Conservation (phyloP, 2,113 vertebrate genomes). For the Scolopax mira region DNA sequence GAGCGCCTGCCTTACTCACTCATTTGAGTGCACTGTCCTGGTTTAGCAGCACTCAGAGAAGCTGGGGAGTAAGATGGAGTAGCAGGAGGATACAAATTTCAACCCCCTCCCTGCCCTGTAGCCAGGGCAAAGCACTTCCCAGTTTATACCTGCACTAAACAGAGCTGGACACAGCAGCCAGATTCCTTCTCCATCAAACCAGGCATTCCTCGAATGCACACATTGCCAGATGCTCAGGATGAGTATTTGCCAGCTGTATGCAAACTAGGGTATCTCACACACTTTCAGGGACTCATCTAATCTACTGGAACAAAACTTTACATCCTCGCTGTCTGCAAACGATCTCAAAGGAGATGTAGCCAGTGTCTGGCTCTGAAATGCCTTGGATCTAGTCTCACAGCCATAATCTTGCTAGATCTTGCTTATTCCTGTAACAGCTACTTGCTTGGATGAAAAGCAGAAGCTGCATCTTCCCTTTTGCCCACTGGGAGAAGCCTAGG, state of each 20-base stretch:
- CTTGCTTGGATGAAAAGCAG: not conserved
- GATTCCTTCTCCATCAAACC: not conserved
- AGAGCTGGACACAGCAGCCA: not conserved
- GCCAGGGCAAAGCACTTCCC: not conserved
- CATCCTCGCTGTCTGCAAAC: not conserved
- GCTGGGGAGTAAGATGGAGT: not conserved
- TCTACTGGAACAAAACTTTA: not conserved
- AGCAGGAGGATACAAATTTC: not conserved
- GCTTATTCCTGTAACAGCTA: not conserved
- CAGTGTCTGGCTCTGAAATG: not conserved
- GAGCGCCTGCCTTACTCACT: fast-evolving
- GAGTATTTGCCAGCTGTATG: not conserved
- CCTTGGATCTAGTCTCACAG: not conserved
- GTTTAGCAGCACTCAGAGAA: not conserved
- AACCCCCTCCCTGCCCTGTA: not conserved
- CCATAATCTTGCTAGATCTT: not conserved
- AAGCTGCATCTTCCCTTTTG: not conserved
- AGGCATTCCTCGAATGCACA: not conserved
- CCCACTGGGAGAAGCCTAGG: not conserved
- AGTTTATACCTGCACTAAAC: not conserved
- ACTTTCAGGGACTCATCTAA: not conserved
- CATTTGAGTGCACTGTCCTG: not conserved
- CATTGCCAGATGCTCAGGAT: fast-evolving
- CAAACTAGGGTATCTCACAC: not conserved
- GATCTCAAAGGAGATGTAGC: not conserved